A percentile compares a stretch with the other conserved stretches of the same genome.
Conservation (phyloP, 2,113 vertebrate species). For the Danionella cerebrum region DNA sequence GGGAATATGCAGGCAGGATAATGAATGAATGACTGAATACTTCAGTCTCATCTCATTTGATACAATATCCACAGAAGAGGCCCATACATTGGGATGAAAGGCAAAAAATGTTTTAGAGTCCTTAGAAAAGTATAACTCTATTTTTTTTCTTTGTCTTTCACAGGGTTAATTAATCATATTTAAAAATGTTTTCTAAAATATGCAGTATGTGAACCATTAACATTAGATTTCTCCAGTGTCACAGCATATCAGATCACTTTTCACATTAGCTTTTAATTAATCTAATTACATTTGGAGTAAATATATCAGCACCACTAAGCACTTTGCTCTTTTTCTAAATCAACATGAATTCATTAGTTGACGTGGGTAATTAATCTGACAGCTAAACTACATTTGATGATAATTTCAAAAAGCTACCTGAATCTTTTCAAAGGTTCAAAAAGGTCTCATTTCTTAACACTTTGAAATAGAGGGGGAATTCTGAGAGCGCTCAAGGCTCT, state of each 20-base stretch:
- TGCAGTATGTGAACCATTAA: background rate
- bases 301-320: background rate
- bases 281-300: background rate
- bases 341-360: conserved; percentile 13
- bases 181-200: background rate
- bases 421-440: background rate
- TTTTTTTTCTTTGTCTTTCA: background rate
- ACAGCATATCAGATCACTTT: background rate
- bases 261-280: background rate
- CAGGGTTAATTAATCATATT: background rate
- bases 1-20: too few species aligned
- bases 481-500: background rate
- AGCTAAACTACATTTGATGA: conserved; percentile 16
- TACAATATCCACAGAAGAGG: too few species aligned
- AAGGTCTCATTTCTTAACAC: background rate
- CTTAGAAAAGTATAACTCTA: background rate
- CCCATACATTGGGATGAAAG: too few species aligned
- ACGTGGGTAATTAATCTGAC: background rate
- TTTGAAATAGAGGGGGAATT: background rate
- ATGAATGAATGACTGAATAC: too few species aligned
- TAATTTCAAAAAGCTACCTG: conserved; percentile 14
- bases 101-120: too few species aligned
- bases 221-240: background rate
- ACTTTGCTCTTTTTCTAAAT: background rate
- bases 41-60: too few species aligned